Evolutionary conservation across 2,888 invertebrate species (phyloP).

Genomic region (Lasioglossum leucozonium): DNA sequence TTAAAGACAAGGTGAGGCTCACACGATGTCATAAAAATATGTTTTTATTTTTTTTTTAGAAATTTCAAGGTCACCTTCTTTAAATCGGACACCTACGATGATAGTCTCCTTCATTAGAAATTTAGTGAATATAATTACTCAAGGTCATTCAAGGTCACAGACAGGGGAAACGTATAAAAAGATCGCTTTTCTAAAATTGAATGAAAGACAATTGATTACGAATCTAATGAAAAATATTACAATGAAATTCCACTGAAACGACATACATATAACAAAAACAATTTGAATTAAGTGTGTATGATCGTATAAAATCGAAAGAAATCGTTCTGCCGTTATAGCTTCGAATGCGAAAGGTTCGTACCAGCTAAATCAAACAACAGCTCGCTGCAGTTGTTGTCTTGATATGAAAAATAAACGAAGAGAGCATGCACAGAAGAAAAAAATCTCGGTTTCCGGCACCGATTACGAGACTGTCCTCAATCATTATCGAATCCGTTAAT

Average conservation of each 20-base stretch:
- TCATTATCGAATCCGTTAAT: constrained; percentile 19
- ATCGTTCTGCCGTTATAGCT: background rate
- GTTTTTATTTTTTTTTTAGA: too few relatives aligned
- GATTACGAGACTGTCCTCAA: background rate
- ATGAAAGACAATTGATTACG: background rate
- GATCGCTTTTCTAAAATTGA: background rate
- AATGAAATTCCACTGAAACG: background rate
- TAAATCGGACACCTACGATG: too few relatives aligned
- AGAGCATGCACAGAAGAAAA: background rate
- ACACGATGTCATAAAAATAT: too few relatives aligned
- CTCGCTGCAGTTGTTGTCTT: background rate
- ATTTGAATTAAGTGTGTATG: background rate
- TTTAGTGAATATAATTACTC: too few relatives aligned
- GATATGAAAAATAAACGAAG: background rate
- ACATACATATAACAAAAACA: background rate
- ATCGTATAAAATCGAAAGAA: background rate
- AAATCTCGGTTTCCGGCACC: background rate
- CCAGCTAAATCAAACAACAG: background rate
- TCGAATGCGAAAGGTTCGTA: background rate
- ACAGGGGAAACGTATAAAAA: too few relatives aligned
- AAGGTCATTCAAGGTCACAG: too few relatives aligned
- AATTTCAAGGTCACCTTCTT: too few relatives aligned
- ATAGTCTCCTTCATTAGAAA: too few relatives aligned
- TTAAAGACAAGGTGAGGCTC: too few relatives aligned
- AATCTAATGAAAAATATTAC: background rate